Evolutionary conservation across 2,888 invertebrate species (phyloP), one percentile per base, ranked within the genome.

Genomic region (Pandemis heparana): DNA sequence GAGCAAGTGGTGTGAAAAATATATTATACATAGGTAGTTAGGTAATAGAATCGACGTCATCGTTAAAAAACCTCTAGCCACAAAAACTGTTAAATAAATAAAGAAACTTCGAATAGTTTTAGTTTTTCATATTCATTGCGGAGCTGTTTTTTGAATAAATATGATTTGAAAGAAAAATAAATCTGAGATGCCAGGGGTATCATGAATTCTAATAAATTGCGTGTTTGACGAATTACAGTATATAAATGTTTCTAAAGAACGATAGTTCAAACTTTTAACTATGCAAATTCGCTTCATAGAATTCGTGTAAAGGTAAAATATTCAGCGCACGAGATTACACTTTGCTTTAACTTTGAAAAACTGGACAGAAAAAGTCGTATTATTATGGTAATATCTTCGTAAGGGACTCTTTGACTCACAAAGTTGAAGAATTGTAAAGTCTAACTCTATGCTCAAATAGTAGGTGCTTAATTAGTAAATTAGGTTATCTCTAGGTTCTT

Each of bases 391-490:
- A 63, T 63, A 23, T 23, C 23, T 51, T 23, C 18, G 63, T 16
- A 39, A 63, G 63, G 63, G 63, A 46, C 46, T 18, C 63, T 46
- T 14, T 46, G 63, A 63, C 14, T 63, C 38, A 8, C 46, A 32
- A 46, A 46, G 63, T 23, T 43, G n/a, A 63, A 46, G 63, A 56
- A 56, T 23, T 16, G 53, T 23, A 23, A 56, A 56, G 23, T 23
- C n/a, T n/a, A 18, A 12, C 65, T 64, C n/a, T 60, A 51, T 71
- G 71, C 65, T 71, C 32, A 66, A 65, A 65, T 60, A 51, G 39
- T 41, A 59, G 56, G 56, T 56, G 7, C 23, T 18, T 53, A 51
- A 18, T 16, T 9, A 9, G 16, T 5, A 8, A 53, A 18, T 16
- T 53, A 18, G 10, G 18, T 56, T 56, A 48, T 48, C 48, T 48